These are phyloP conservation scores for Pollachius pollachius DNA, from an alignment of 2,113 vertebrate species.

Conservation along the genomic window DNA sequence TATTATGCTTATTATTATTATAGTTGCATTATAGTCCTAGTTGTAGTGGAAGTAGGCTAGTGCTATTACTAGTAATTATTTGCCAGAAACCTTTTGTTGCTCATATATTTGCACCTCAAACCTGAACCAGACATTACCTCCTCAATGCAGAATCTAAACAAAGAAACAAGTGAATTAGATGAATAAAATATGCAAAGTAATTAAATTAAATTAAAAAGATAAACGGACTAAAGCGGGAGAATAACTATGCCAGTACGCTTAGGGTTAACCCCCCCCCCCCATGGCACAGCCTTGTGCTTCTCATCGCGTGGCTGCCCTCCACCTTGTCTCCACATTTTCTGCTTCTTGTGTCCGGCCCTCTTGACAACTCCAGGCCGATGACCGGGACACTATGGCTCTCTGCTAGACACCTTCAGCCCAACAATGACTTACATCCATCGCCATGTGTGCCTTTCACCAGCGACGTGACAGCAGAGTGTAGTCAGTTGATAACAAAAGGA, in stretches of 20 bases:
- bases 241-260: constrained; percentile 15
- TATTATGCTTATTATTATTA: not conserved
- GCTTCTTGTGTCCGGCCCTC: constrained; percentile 77
- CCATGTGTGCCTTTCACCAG: constrained; percentile 81
- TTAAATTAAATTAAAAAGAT: constrained; percentile 6
- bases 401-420: constrained; percentile 78
- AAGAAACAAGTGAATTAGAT: constrained; percentile 27
- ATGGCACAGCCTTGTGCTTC: constrained; percentile 51
- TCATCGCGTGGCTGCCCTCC: constrained; percentile 76
- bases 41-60: no score
- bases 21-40: not conserved
- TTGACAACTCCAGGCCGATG: constrained; percentile 82
- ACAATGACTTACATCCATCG: constrained; percentile 87
- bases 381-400: constrained; percentile 81
- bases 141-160: not conserved
- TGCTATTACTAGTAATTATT: no score
- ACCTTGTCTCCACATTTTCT: constrained; percentile 84
- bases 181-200: constrained; percentile 34
- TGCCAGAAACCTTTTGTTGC: no score
- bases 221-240: constrained; percentile 7
- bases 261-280: not conserved
- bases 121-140: not conserved
- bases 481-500: constrained; percentile 82
- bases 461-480: constrained; percentile 76
- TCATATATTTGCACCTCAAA: not conserved